Evolutionary conservation across 2,888 invertebrate species (phyloP).

Genomic region (Dendrolimus pini): DNA sequence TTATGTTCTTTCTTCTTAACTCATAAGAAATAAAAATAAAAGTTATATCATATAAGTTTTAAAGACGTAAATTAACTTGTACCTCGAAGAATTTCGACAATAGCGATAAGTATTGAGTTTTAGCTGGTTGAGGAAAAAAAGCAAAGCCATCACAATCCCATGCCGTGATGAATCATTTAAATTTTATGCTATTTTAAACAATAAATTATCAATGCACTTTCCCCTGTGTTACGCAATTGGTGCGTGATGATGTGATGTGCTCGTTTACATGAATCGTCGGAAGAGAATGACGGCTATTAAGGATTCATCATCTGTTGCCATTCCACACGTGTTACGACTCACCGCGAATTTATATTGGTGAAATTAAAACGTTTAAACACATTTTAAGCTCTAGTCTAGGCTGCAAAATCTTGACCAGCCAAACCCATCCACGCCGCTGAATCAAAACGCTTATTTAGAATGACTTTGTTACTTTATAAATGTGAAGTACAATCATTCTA

Average conservation of each 20-base stretch:
- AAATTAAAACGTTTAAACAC: slow-evolving; percentile 25
- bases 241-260: slow-evolving; percentile 49
- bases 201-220: slow-evolving; percentile 58
- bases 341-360: slow-evolving; percentile 17
- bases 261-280: slow-evolving; percentile 49
- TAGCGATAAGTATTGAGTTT: no score
- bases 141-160: no score
- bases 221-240: slow-evolving; percentile 49
- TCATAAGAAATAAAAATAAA: no score
- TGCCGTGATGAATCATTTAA: slow-evolving; percentile 16
- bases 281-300: slow-evolving; percentile 44
- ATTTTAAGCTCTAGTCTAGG: slow-evolving; percentile 26
- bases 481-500: no score
- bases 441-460: neutral
- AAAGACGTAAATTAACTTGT: no score
- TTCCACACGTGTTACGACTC: slow-evolving; percentile 26
- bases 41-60: no score
- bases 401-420: slow-evolving; percentile 5
- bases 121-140: no score
- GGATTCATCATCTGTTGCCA: slow-evolving; percentile 34
- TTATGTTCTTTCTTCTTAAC: no score
- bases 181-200: slow-evolving; percentile 27
- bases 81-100: no score
- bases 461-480: neutral
- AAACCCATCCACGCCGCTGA: neutral